phyloP scores from a whole-genome alignment of 1,140 invertebrate species.

The Dendrolimus kikuchii region DNA sequence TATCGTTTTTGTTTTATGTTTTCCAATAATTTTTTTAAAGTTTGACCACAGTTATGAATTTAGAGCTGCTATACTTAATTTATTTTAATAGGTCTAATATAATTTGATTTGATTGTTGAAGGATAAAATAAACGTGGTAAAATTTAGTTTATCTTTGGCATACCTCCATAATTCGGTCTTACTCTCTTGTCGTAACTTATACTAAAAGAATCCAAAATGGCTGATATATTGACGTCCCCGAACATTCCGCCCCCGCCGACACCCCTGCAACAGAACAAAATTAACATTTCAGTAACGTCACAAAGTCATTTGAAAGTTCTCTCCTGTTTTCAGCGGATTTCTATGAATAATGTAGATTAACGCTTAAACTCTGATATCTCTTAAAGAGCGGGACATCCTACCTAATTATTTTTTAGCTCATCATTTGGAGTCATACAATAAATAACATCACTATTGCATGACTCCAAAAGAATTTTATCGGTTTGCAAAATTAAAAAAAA shows the following conservation, averaged over 20 bases:
- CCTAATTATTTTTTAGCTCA: no score
- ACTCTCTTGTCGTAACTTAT: conserved; percentile 98
- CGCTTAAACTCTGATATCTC: no score
- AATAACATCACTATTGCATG: no score
- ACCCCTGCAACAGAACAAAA: conserved; percentile 71
- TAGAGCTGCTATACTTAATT: neutral
- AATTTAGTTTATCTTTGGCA: conserved; percentile 59
- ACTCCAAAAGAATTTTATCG: no score
- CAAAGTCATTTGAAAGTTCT: conserved; percentile 1
- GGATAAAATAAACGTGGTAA: neutral
- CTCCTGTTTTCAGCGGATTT: no score
- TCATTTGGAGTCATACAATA: no score
- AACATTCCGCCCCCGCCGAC: conserved; percentile 84
- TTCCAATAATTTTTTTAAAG: neutral
- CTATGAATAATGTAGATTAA: no score
- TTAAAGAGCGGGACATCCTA: no score
- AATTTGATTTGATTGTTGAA: no score
- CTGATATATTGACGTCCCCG: conserved; percentile 93
- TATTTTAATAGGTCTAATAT: no score
- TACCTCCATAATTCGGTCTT: conserved; percentile 98
- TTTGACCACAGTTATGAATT: neutral
- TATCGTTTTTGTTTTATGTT: neutral
- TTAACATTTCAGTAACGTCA: neutral
- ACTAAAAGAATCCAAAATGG: conserved; percentile 94
- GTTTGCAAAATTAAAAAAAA: no score